Conservation (phyloP, 2,888 invertebrate genomes). For the Drosophila fulvimacula region DNA sequence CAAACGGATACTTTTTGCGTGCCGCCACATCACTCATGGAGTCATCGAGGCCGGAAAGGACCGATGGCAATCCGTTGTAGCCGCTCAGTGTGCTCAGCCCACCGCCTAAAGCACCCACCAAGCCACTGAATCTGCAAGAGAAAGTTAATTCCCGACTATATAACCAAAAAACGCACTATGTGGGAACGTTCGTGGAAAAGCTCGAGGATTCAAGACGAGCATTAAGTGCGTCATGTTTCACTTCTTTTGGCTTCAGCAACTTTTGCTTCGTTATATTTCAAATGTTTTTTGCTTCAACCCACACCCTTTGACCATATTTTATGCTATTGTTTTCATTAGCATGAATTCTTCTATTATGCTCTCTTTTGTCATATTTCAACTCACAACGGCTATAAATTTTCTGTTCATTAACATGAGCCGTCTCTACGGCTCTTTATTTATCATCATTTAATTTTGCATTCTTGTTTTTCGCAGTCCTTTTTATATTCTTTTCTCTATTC, state of each 20-base stretch:
- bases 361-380: not conserved
- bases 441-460: conserved; percentile 26
- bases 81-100: conserved; percentile 87
- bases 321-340: conserved; percentile 2
- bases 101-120: conserved; percentile 90
- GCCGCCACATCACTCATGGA: conserved; percentile 92
- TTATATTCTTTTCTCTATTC: no score
- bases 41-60: conserved; percentile 93
- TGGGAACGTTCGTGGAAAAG: conserved; percentile 7
- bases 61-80: conserved; percentile 93
- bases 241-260: conserved; percentile 1
- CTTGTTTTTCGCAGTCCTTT: not conserved
- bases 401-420: not conserved
- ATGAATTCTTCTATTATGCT: not conserved
- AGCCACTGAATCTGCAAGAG: conserved; percentile 88
- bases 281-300: not conserved
- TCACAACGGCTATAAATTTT: not conserved
- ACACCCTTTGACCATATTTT: not conserved
- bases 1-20: conserved; percentile 95
- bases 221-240: not conserved
- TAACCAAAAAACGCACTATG: not conserved
- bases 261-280: not conserved
- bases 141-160: conserved; percentile 45
- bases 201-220: conserved; percentile 2
- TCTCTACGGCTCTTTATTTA: not conserved